Base-by-base conservation (phyloP, 2,888 invertebrate species). In the Cybosia mesomella region DNA sequence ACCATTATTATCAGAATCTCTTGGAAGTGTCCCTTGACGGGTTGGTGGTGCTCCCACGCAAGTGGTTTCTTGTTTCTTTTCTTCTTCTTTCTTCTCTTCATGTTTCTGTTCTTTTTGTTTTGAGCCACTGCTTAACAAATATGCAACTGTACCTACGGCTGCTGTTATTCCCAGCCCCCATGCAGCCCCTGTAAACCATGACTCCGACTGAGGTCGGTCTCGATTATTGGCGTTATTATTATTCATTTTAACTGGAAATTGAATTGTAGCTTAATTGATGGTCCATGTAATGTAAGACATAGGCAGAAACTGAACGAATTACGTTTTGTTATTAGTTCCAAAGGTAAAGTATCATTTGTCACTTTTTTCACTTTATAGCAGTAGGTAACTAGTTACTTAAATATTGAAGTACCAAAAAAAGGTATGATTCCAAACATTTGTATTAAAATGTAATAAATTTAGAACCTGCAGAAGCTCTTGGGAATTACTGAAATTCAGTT, bases 181-280 rank as follows among this genome's bases (percentile, higher is more conserved):
- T 13, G 21, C 22, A 9, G 28, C 55, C 34, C 21, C 28, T 11
- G 21, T 24, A 3, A 13, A 39, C 49, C 43, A 58, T 8, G 57
- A 24, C 21, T n/a, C n/a, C n/a, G 58, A 34, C 62, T 43, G 11
- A 10, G 43, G 39, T 21, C 18, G 9, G 22, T 36, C n/a, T 11
- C n/a, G n/a, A 28, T 53, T 62, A 39, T 39, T 55, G 8, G n/a
- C 28, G 21, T 53, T 59, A 53, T 53, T 62, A 39, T 67, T 67
- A 11, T 39, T 67, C 63, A 67, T 67, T 43, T 34, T 62, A 32
- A 34, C 67, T 67, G 24, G 1, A 62, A 67, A 67, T 2, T 18
- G 43, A 28, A 62, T 13, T 32, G 15, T 32, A 43, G 11, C 5
- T 58, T 58, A 15, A 24, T 10, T 34, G 8, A 10, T 34, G 1